Base-by-base conservation (phyloP, 92 coral and sea anemone genomes). In the Epizoanthus rinbou region DNA sequence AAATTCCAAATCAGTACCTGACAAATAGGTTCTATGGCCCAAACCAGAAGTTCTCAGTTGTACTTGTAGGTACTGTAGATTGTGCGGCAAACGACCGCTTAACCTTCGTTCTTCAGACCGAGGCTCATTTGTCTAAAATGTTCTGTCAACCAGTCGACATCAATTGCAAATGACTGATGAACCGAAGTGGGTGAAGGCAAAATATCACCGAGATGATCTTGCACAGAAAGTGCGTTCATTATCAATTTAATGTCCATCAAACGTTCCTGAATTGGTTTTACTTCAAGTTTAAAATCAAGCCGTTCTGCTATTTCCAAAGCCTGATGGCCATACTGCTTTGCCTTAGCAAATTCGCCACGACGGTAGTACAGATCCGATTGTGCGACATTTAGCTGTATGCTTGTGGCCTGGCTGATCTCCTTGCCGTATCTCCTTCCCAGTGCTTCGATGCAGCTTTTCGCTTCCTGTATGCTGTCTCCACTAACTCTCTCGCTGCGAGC, bases 261-360 rank as follows among this genome's bases (percentile, higher is more conserved):
- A 47, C 88, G 63, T 22, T 90, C 90, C 43, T 73, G 53, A 62
- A 90, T 79, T 6, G 80, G 82, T 2, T 35, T 31, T n/a, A 90
- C 41, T 84, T 90, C 90, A 52, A 90, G 63, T 1, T 63, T 58
- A 52, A 90, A 90, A 2, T 88, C 90, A 54, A 16, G 33, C n/a
- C 54, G 53, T 68, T 90, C 21, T 2, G 93, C 88, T 3, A 75
- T 50, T 3, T 37, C 17, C 37, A 90, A 65, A n/a, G 93, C 93
- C 19, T 73, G 73, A 18, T 4, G 16, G 33, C 72, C 85, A 8
- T 56, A 63, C 1, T 22, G 6, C 18, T 70, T 37, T 1, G 93
- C 93, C 8, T 13, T 82, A 4, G 60, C n/a, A 7, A 63, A 73
- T 17, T 86, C 71, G 4, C 79, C 25, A 18, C 19, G 85, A 15